These are phyloP conservation scores for Melanotaenia maccullochi DNA, from an alignment of 2,797 vertebrate species.

Conservation along the genomic window DNA sequence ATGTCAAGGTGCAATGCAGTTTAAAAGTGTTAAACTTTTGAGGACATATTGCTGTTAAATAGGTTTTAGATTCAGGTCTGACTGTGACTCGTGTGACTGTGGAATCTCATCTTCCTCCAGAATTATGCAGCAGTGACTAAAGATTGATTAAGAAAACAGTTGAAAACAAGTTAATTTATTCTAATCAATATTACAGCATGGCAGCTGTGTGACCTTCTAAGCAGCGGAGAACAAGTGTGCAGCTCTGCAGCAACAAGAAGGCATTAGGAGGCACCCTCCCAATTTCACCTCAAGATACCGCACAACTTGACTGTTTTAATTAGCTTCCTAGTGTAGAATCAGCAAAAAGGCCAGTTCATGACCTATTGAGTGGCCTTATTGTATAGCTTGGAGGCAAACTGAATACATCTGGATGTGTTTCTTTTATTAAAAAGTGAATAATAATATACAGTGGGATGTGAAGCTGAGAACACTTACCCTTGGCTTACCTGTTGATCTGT, in stretches of 20 bases:
- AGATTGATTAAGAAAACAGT: slow-evolving; percentile 21
- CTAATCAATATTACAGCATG: not conserved
- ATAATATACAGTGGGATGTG: slow-evolving; percentile 2
- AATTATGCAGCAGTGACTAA: slow-evolving; percentile 5
- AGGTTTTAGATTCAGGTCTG: too few species aligned
- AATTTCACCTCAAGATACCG: slow-evolving; percentile 35
- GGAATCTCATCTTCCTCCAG: not conserved
- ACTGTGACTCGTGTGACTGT: not conserved
- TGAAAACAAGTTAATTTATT: slow-evolving; percentile 19
- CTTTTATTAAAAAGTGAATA: slow-evolving; percentile 4
- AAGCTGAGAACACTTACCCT: too few species aligned
- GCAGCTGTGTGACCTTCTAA: slow-evolving; percentile 50
- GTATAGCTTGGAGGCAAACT: slow-evolving; percentile 37
- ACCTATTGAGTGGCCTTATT: slow-evolving; percentile 61
- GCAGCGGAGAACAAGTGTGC: slow-evolving; percentile 15
- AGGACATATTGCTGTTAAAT: not conserved
- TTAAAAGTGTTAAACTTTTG: not conserved
- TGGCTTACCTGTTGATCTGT: too few species aligned
- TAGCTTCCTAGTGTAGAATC: slow-evolving; percentile 52
- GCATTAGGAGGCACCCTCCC: slow-evolving; percentile 13
- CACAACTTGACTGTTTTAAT: slow-evolving; percentile 53
- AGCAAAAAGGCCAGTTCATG: slow-evolving; percentile 54
- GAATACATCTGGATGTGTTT: slow-evolving; percentile 21
- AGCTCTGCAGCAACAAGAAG: slow-evolving; percentile 39
- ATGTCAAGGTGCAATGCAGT: not conserved